Evolutionary conservation across 2,113 vertebrate genomes (phyloP).

Genomic region (Porphyrio hochstetteri): DNA sequence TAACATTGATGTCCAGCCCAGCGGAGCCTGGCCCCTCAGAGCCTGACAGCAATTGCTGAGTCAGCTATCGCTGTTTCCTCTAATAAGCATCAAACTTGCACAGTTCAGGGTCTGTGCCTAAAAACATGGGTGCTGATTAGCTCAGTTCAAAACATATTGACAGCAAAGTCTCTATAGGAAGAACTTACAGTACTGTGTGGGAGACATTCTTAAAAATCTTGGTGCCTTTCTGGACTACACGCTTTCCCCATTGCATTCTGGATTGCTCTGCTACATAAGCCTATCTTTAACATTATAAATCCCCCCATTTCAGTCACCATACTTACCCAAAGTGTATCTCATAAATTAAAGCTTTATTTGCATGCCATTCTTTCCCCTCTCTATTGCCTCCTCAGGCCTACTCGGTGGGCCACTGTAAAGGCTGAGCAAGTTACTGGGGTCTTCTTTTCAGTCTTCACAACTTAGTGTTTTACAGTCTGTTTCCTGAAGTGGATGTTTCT

Average conservation of each 20-base stretch:
- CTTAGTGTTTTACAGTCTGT: background rate
- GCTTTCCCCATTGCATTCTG: background rate
- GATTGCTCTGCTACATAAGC: background rate
- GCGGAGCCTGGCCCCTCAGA: background rate
- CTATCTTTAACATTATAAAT: background rate
- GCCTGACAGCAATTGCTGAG: background rate
- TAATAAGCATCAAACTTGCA: background rate
- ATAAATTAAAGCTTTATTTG: background rate
- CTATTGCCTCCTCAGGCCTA: background rate
- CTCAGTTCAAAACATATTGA: background rate
- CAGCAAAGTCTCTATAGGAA: background rate
- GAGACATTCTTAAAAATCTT: background rate
- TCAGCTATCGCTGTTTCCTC: accelerated
- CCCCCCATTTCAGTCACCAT: background rate
- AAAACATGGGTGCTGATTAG: background rate
- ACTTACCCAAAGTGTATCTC: background rate
- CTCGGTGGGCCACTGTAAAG: background rate
- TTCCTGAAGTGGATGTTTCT: background rate
- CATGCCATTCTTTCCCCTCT: background rate
- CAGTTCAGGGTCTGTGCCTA: background rate
- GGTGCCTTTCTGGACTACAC: background rate
- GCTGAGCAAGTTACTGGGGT: background rate
- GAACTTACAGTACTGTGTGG: background rate
- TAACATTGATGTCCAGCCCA: background rate
- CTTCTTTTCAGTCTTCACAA: background rate